These are phyloP conservation scores for Drosophila cracens DNA, from an alignment of 2,888 invertebrate species.

Conservation along the genomic window DNA sequence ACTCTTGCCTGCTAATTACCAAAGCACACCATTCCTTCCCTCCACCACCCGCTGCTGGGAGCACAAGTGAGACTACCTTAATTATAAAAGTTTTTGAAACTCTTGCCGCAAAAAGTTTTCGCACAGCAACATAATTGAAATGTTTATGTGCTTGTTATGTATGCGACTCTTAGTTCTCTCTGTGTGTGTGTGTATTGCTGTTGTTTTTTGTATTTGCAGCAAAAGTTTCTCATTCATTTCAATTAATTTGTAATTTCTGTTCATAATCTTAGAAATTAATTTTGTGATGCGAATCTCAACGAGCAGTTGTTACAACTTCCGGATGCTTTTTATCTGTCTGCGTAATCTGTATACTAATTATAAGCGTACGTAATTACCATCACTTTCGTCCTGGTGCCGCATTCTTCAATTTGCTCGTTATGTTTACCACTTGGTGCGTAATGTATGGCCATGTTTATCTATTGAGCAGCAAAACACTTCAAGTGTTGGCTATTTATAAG, in stretches of 20 bases:
- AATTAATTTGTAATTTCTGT: slow-evolving; percentile 66
- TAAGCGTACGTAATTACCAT: slow-evolving; percentile 56
- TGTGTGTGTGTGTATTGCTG: slow-evolving; percentile 4
- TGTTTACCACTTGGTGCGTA: slow-evolving; percentile 38
- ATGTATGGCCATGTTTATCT: slow-evolving; percentile 59
- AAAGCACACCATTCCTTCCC: slow-evolving; percentile 16
- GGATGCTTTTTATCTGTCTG: slow-evolving; percentile 25
- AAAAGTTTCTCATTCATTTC: slow-evolving; percentile 60
- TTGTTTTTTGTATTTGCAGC: slow-evolving; percentile 29
- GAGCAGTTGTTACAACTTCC: slow-evolving; percentile 26
- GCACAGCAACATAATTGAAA: slow-evolving; percentile 69
- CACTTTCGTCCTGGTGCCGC: background rate
- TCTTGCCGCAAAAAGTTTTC: slow-evolving; percentile 46
- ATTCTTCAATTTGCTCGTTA: slow-evolving; percentile 8
- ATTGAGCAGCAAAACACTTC: slow-evolving; percentile 48
- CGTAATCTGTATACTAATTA: slow-evolving; percentile 63
- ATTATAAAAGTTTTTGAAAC: slow-evolving; percentile 63
- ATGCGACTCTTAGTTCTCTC: background rate
- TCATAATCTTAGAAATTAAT: slow-evolving; percentile 54
- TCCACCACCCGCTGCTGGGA: too few species aligned
- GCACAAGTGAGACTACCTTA: slow-evolving; percentile 40
- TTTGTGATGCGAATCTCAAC: slow-evolving; percentile 13
- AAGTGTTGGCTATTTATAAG: slow-evolving; percentile 56
- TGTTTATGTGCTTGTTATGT: slow-evolving; percentile 55
- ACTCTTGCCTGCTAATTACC: slow-evolving; percentile 63